Base-by-base conservation (phyloP, 2,797 vertebrate species). In the Notolepis coatsorum region DNA sequence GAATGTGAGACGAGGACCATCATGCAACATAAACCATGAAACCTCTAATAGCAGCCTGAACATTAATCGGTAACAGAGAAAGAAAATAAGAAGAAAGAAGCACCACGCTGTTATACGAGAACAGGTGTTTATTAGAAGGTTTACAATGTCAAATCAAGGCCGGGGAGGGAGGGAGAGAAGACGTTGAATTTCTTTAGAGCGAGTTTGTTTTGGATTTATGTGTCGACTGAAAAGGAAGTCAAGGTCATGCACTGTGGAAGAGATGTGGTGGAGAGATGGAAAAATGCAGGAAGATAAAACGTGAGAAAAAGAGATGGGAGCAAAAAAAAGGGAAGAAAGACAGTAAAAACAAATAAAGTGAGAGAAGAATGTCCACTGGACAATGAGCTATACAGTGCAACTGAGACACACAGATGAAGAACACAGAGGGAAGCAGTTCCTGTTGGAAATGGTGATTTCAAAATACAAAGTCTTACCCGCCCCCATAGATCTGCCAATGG, bases 401-500 rank as follows among this genome's bases (percentile, higher is more conserved):
- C 21, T 38, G 48, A 27, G n/a, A 23, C n/a, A 20, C 13, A 33
- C 63, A 30, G 20, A 57, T 13, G 33, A 56, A 4, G 48, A 75
- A 53, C 17, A 75, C 55, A 75, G 51, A 41, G 4, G 23, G 39
- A 65, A 68, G 45, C 18, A 45, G 54, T 31, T 21, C 20, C 2
- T 21, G 51, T 63, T 71, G 28, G 41, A 76, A 69, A 63, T 37
- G 48, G 18, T 33, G 23, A 65, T 69, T 79, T 88, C 87, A 92
- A 90, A 93, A 91, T 87, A 84, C 93, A 92, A 91, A 91, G 81
- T 80, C 90, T 92, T 92, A 89, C 88, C 86, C 81, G 89, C 88
- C 86, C 81, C 65, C 43, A 71, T 71, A 70, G 30, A 73, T 38
- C 81, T 84, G 42, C 35, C 12, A 37, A 12, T 37, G 4, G 35